Percentiles rank a stretch among this genome's conserved stretches.
Conservation (phyloP, 92 coral and sea anemone species). For the Zoanthus sansibaricus region DNA sequence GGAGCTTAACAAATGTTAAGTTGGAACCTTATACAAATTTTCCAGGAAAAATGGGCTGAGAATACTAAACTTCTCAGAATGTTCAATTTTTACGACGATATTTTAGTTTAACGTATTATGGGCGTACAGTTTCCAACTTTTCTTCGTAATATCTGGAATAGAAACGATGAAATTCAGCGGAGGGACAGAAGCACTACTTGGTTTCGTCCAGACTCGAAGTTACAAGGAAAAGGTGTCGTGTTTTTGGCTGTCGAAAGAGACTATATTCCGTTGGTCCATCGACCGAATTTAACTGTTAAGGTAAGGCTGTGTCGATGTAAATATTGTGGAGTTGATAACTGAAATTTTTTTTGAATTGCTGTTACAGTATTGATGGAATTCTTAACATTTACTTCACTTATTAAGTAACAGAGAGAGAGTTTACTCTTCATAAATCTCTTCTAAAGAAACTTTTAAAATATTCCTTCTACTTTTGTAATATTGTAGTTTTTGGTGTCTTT, state of each 20-base stretch:
- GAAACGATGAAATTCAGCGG: conserved; percentile 2
- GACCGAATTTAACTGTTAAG: conserved; percentile 44
- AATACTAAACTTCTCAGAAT: no score
- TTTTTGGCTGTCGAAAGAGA: conserved; percentile 37
- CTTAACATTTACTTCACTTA: neutral
- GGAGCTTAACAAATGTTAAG: no score
- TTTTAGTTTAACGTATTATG: conserved; percentile 39
- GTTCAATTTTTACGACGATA: conserved; percentile 15
- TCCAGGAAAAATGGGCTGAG: no score
- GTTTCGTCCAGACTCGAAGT: conserved; percentile 12
- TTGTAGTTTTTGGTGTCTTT: no score
- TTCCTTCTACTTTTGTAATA: no score
- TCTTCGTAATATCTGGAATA: conserved; percentile 19
- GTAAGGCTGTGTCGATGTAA: conserved; percentile 11
- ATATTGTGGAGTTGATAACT: neutral
- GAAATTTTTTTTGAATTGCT: neutral
- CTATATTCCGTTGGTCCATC: conserved; percentile 24
- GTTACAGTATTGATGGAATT: neutral
- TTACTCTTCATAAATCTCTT: no score
- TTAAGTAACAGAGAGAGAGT: no score
- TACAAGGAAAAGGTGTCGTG: conserved; percentile 38
- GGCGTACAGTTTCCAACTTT: conserved; percentile 40
- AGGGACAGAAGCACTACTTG: conserved; percentile 27
- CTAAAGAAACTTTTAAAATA: no score
- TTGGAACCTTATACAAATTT: no score